Conservation (phyloP, 1,140 invertebrate species). For the Chlorops oryzae region DNA sequence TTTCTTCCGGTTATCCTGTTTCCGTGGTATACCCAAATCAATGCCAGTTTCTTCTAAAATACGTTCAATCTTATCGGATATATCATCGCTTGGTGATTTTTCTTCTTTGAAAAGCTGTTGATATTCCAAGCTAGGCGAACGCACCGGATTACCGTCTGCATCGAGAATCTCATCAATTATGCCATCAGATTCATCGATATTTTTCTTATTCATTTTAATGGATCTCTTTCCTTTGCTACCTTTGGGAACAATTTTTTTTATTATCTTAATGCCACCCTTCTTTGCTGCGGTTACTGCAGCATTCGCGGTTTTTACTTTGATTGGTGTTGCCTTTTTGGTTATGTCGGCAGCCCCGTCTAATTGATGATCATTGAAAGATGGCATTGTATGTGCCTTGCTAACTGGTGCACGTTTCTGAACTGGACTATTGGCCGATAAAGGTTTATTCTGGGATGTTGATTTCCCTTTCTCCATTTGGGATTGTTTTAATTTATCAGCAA, state of each 20-base stretch:
- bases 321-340: conserved; percentile 29
- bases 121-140: conserved; percentile 41
- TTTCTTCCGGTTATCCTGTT: conserved; percentile 25
- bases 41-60: conserved; percentile 38
- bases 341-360: conserved; percentile 41
- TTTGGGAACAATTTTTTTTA: conserved; percentile 42
- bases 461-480: conserved; percentile 31
- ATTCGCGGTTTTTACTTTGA: conserved; percentile 13
- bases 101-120: conserved; percentile 38
- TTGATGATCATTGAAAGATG: conserved; percentile 37
- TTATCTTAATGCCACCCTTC: conserved; percentile 32
- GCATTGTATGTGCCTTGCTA: too few species aligned
- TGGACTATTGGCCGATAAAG: conserved; percentile 22
- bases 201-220: neutral
- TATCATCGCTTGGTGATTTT: conserved; percentile 40
- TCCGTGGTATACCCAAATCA: conserved; percentile 31
- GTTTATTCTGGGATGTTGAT: conserved; percentile 15
- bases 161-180: conserved; percentile 38
- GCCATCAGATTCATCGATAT: conserved; percentile 31
- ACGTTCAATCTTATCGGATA: conserved; percentile 41
- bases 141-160: conserved; percentile 20
- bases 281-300: conserved; percentile 18
- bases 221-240: conserved; percentile 34
- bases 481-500: conserved; percentile 36
- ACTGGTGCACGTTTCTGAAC: too few species aligned